Evolutionary conservation across 2,113 vertebrate species (phyloP).

Genomic region (Rhinogobius similis): DNA sequence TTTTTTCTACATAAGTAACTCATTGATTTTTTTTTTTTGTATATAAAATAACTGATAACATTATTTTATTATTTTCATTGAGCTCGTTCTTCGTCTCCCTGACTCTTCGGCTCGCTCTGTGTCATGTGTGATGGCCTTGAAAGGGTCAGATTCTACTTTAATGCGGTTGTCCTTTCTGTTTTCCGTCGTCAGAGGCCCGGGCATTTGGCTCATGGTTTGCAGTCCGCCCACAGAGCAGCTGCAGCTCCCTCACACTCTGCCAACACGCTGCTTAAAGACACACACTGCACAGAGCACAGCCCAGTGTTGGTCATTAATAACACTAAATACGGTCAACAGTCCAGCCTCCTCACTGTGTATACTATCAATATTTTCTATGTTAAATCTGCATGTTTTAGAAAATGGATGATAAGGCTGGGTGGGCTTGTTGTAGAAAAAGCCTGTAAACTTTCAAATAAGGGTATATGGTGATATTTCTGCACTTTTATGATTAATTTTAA

Average conservation of each 20-base stretch:
- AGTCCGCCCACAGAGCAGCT: constrained; percentile 37
- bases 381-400: background rate
- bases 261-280: constrained; percentile 29
- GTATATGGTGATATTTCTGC: too few relatives aligned
- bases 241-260: constrained; percentile 31
- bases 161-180: constrained; percentile 55
- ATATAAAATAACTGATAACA: too few relatives aligned
- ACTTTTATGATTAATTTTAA: too few relatives aligned
- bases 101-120: constrained; percentile 7
- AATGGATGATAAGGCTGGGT: background rate
- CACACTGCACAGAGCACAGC: constrained; percentile 27
- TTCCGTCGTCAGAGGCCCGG: constrained; percentile 43
- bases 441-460: too few relatives aligned
- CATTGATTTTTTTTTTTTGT: too few relatives aligned
- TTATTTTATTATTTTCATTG: too few relatives aligned
- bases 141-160: constrained; percentile 53
- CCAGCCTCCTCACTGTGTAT: background rate
- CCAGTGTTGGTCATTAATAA: background rate
- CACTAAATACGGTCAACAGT: background rate
- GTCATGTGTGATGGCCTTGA: constrained; percentile 46
- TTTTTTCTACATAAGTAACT: too few relatives aligned
- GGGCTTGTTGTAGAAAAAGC: too few relatives aligned
- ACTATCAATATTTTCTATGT: background rate
- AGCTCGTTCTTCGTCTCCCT: constrained; percentile 15
- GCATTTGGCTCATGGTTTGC: constrained; percentile 44